Base-by-base conservation (phyloP, 2,797 vertebrate genomes). In the Cyprinodon diabolis region DNA sequence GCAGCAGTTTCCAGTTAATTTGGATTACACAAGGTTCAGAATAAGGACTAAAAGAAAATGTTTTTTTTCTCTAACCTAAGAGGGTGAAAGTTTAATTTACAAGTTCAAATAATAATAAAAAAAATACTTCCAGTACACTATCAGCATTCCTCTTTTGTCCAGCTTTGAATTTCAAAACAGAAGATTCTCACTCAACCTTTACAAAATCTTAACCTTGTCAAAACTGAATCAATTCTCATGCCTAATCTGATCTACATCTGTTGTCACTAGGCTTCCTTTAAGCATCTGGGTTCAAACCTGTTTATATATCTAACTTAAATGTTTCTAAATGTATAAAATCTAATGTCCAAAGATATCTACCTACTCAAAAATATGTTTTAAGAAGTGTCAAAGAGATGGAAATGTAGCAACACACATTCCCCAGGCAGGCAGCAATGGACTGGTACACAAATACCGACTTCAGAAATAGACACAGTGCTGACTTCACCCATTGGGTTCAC, bases 401-500 rank as follows among this genome's bases (percentile, higher is more conserved):
- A 48, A 51, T 4, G 57, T 43, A 68, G n/a, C 1, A 15, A 5
- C 40, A n/a, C 17, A 40, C 71, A 51, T n/a, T 21, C 47, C n/a
- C 35, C 30, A 69, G 37, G 47, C 66, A 75, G 79, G 47, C 66
- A 75, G 79, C 51, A 12, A 40, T 19, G 56, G 71, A 66, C 9
- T 19, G 51, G 71, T 60, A 35, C 66, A 72, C 19, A 70, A 81
- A 77, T 69, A 70, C 11, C 62, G 0, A 45, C 21, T 15, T 23
- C 54, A 68, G 74, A 79, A 77, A 85, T 45, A 78, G 70, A 78
- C 15, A 19, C 62, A 15, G 30, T 57, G 63, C 65, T 65, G n/a
- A 56, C 56, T 72, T 75, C 72, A 67, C 69, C 55, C 30, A 15
- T 40, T 51, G 74, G 13, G 75, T 19, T 35, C 45, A 4, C 69